These are phyloP conservation scores for Dermatemys mawii DNA, from an alignment of 2,113 vertebrate genomes.

Conservation along the genomic window DNA sequence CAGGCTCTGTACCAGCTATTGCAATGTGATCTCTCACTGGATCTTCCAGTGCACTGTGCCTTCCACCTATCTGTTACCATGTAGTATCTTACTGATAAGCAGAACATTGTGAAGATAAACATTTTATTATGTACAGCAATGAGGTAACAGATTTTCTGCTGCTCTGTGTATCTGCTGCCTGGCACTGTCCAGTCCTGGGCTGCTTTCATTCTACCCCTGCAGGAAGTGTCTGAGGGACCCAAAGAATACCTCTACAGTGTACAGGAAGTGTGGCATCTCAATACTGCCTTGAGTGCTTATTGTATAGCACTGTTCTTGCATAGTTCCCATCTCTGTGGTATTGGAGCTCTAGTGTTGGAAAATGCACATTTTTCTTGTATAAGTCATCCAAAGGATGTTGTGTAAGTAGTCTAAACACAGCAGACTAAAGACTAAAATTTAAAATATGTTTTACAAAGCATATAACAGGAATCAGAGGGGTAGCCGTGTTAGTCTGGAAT, in stretches of 20 bases:
- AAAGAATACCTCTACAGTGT: too few species aligned
- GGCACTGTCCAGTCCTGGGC: too few species aligned
- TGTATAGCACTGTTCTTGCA: not conserved
- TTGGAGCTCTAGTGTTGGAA: not conserved
- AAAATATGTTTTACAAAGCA: not conserved
- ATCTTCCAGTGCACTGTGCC: not conserved
- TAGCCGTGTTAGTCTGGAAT: too few species aligned
- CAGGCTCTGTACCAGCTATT: not conserved
- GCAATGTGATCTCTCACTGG: not conserved
- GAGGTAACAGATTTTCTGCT: not conserved
- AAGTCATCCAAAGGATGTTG: not conserved
- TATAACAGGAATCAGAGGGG: too few species aligned
- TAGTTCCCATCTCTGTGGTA: not conserved
- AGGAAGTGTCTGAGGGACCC: too few species aligned
- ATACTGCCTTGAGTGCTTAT: not conserved
- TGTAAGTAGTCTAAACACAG: not conserved
- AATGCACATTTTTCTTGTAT: not conserved
- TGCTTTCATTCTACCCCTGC: not conserved
- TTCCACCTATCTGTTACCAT: not conserved
- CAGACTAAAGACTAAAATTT: not conserved
- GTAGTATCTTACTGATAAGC: not conserved
- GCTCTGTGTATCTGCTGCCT: not conserved
- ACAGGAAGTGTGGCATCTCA: not conserved
- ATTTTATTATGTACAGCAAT: not conserved
- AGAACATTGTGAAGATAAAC: not conserved